Conservation (phyloP, 2,797 vertebrate genomes). For the Luscinia luscinia region DNA sequence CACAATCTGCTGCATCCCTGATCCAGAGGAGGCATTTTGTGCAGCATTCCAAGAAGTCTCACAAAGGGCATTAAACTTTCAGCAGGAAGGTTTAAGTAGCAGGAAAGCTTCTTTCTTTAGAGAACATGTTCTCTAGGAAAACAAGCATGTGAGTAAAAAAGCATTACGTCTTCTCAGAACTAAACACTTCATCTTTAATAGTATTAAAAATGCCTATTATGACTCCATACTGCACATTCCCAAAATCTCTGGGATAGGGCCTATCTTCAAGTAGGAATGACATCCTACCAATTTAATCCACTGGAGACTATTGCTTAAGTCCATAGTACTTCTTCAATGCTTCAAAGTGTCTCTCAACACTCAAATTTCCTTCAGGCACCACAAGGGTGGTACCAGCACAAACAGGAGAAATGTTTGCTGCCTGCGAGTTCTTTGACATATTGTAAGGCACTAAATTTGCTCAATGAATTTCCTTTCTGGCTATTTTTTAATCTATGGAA, state of each 20-base stretch:
- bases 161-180: background rate
- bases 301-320: background rate
- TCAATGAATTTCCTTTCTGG: background rate
- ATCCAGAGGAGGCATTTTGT: background rate
- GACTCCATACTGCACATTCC: background rate
- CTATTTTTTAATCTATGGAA: background rate
- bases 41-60: background rate
- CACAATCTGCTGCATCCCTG: background rate
- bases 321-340: background rate
- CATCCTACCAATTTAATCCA: background rate
- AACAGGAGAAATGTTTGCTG: background rate
- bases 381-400: background rate
- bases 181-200: background rate
- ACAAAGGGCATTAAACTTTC: background rate
- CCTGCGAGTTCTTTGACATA: background rate
- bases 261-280: background rate
- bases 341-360: background rate
- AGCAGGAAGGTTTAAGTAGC: background rate
- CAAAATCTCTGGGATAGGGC: background rate
- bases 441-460: slow-evolving; percentile 12
- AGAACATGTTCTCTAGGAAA: background rate
- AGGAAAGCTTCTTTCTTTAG: background rate
- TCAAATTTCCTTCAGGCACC: background rate
- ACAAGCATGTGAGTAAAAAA: background rate
- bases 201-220: background rate